Base-by-base conservation (phyloP, 1,140 invertebrate species). In the Camponotus floridanus region DNA sequence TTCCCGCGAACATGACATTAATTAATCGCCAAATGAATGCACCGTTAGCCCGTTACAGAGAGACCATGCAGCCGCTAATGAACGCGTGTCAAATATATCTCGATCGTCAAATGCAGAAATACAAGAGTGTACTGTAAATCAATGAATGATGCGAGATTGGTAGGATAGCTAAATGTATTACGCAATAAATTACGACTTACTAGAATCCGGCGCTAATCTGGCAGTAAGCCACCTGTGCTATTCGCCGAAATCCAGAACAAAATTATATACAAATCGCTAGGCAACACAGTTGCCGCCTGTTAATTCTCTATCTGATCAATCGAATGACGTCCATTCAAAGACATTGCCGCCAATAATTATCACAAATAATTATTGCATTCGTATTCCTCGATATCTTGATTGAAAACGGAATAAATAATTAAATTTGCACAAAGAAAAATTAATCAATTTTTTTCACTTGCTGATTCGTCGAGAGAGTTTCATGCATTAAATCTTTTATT, bases 181-280 rank as follows among this genome's bases (percentile, higher is more conserved):
- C 33, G 86, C 55, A 86, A 79, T 90, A 90, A 90, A 88, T 91
- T 88, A 88, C 55, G n/a, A 55, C 62, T 90, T 85, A 80, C 59
- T 84, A 80, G 78, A 73, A 88, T 57, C 68, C 26, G 21, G 33
- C 68, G 42, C 45, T 90, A 88, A 91, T 90, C 88, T 61, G 88
- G 67, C 67, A 73, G 80, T 90, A 84, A 90, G 74, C 86, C 79
- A 91, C 18, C 64, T 84, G 84, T 59, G 55, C 45, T 64, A 79
- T 45, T 76, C 64, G 74, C 59, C 13, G 83, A 88, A 76, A 91
- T 76, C 71, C 51, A 15, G 59, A 62, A 51, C 21, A 64, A 87
- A 78, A 78, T 62, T 62, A 74, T 65, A 51, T 51, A 65, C 57
- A 70, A 87, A 84, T 13, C 85, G 61, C 18, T n/a, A 26, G 51